These are phyloP conservation scores for Drosophila lacteicornis DNA, from an alignment of 1,140 invertebrate genomes.

Conservation along the genomic window DNA sequence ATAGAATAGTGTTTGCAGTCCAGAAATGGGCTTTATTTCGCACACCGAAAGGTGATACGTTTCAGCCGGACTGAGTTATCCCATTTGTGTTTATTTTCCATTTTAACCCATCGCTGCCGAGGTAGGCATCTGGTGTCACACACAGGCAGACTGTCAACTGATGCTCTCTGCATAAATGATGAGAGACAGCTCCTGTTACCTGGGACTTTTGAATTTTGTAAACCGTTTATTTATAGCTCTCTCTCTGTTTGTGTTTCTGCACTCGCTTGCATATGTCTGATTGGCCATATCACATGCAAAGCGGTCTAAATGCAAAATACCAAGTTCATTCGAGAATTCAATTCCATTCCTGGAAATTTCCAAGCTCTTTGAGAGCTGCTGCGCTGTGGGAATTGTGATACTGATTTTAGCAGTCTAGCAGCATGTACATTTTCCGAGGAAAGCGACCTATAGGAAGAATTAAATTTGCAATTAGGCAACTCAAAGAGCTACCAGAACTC, in stretches of 20 bases:
- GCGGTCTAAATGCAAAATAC: slow-evolving; percentile 21
- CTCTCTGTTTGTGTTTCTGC: slow-evolving; percentile 17
- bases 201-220: slow-evolving; percentile 36
- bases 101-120: slow-evolving; percentile 12
- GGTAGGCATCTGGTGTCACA: slow-evolving; percentile 24
- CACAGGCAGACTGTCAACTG: slow-evolving; percentile 22
- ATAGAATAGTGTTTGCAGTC: background rate
- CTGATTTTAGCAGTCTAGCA: slow-evolving; percentile 4
- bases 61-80: background rate
- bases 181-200: slow-evolving; percentile 15
- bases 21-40: slow-evolving; percentile 12
- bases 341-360: slow-evolving; percentile 1
- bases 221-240: slow-evolving; percentile 11
- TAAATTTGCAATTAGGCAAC: slow-evolving; percentile 4
- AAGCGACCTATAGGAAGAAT: background rate
- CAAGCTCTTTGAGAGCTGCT: too few species aligned
- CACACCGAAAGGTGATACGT: slow-evolving; percentile 13
- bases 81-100: slow-evolving; percentile 29
- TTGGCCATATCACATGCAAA: slow-evolving; percentile 13
- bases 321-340: slow-evolving; percentile 31
- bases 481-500: background rate
- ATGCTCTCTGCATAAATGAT: slow-evolving; percentile 47
- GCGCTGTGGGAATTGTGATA: background rate
- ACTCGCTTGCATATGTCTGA: slow-evolving; percentile 18
- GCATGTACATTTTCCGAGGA: background rate